These are phyloP conservation scores for Selene dorsalis DNA, from an alignment of 2,797 vertebrate genomes.

Conservation along the genomic window DNA sequence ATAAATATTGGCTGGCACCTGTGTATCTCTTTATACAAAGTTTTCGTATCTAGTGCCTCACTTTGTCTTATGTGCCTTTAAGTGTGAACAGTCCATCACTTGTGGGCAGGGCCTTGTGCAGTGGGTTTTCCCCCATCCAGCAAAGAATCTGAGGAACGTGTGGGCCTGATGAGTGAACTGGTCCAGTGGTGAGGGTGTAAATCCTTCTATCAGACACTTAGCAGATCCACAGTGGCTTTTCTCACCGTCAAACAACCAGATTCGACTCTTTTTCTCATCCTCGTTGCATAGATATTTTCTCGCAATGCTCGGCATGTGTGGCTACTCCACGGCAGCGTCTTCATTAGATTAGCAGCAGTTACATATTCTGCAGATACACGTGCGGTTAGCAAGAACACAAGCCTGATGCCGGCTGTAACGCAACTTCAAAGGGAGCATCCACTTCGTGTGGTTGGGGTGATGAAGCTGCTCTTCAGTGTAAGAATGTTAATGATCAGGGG, in stretches of 20 bases:
- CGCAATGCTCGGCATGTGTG: background rate
- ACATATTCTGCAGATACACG: slow-evolving; percentile 37
- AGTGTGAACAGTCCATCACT: background rate
- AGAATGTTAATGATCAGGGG: slow-evolving; percentile 80
- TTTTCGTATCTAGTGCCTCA: slow-evolving; percentile 7
- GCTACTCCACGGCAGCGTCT: slow-evolving; percentile 26
- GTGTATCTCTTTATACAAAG: slow-evolving; percentile 10
- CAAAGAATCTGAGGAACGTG: slow-evolving; percentile 57
- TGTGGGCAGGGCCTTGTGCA: background rate
- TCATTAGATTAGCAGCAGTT: slow-evolving; percentile 39
- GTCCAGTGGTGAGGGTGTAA: slow-evolving; percentile 61
- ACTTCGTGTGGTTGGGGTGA: slow-evolving; percentile 67
- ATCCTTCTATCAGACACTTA: slow-evolving; percentile 58
- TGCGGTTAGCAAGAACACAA: slow-evolving; percentile 23
- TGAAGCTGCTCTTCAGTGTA: slow-evolving; percentile 74
- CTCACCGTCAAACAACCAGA: slow-evolving; percentile 22
- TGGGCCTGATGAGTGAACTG: slow-evolving; percentile 52
- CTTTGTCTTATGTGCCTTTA: slow-evolving; percentile 11
- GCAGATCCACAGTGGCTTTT: slow-evolving; percentile 33
- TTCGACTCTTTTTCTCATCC: slow-evolving; percentile 47
- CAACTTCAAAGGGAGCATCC: slow-evolving; percentile 73
- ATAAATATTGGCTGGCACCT: slow-evolving; percentile 20
- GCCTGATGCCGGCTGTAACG: slow-evolving; percentile 32
- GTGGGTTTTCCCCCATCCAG: slow-evolving; percentile 30
- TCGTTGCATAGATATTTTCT: background rate